Base-by-base conservation (phyloP, 2,888 invertebrate species). In the Cabera pusaria region DNA sequence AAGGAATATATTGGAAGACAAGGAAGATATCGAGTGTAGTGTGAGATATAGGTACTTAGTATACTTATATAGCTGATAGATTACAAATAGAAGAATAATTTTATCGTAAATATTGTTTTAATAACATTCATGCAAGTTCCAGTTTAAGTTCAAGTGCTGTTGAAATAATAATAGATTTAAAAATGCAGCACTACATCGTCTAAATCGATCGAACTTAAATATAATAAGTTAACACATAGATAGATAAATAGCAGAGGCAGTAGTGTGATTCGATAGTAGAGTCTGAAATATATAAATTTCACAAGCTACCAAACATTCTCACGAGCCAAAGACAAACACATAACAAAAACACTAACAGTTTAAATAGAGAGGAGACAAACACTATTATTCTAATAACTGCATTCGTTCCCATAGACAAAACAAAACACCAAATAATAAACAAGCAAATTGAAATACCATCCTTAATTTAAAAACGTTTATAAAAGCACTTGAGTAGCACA, bases 361-460 rank as follows among this genome's bases (percentile, higher is more conserved):
- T 44, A 48, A 51, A 57, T 62, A 56, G 60, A 60, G 61, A 69
- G 22, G 22, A 14, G n/a, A n/a, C 49, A 27, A 34, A 62, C 66
- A 59, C 55, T 63, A 48, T 57, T 59, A 59, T 56, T 59, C 56
- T 58, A 60, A 57, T 48, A 52, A 62, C 19, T 56, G 71, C 73
- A 80, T 70, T 73, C 72, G 54, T 65, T 60, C 55, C 62, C 60
- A 67, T 60, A 64, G 59, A 52, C 60, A 59, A 64, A 54, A 69
- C 62, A 70, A 55, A 61, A 65, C 46, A 65, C 59, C 61, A 56
- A 68, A 65, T 62, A 67, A 77, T 61, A 77, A n/a, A 76, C 86
- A 87, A 88, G 87, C 87, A 88, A 88, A 88, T 88, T 88, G 83
- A 87, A 86, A 76, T 85, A 86, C 87, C 83, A 62, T 64, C 66